Evolutionary conservation across 1,140 invertebrate genomes (phyloP), one percentile per base, ranked within the genome.

Genomic region (Heliconius hewitsoni): DNA sequence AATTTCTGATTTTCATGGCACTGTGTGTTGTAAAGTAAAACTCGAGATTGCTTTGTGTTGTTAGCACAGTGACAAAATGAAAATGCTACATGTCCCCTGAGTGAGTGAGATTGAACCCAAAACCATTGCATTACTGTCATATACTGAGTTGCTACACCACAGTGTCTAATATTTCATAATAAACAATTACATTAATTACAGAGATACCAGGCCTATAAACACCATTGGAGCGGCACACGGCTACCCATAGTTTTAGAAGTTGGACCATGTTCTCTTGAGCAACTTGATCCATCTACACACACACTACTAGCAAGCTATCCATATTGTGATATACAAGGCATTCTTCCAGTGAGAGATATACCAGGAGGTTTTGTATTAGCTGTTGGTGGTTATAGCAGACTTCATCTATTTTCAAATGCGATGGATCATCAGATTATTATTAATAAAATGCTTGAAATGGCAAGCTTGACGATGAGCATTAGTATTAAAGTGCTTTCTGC

Each of bases 171-270:
- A 19, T 52, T 52, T 52, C 18, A 66, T 60, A 57, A 42, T 18
- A 37, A 1, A 34, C 39, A 13, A 60, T 76, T 23, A 23, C 23
- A 75, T 46, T 78, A 86, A 75, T 90, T 95, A 76, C 94, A 99
- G 98, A 96, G 97, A 89, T 99, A 97, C 93, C 97, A 97, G 95
- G 98, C 97, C 13, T 98, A 97, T 90, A 99, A 99, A 95, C 97
- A 98, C 88, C 98, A 99, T 88, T 99, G 99, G 98, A 98, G 98
- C 74, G 98, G 98, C 73, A 97, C 97, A 72, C 96, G 97, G 82
- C 95, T 99, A 50, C 98, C 98, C 5, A 96, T 98, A 23, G 96
- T 98, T 9, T 95, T 99, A 75, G 98, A 99, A 95, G 97, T 99
- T 1, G 98, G 98, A 39, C 96, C 98, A 11, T 97, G 97, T 89